Conservation (phyloP, 2,888 invertebrate genomes). For the Ligdia adustata region DNA sequence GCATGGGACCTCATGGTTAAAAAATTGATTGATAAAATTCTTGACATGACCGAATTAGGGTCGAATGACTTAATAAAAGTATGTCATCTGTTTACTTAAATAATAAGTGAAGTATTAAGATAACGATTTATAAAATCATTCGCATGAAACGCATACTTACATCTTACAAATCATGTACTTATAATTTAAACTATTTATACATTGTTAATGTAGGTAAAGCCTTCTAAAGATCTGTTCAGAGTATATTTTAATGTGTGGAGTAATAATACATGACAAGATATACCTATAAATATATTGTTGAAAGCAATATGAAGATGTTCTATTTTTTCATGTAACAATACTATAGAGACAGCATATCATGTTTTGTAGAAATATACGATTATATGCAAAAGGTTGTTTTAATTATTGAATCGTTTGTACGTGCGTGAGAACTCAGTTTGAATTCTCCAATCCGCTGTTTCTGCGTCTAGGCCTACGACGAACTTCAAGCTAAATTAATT, state of each 20-base stretch:
- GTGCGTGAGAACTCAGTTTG: no score
- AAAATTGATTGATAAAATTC: no score
- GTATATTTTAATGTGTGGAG: conserved; percentile 40
- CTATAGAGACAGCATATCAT: conserved; percentile 71
- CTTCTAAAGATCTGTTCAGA: conserved; percentile 60
- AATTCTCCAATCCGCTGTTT: no score
- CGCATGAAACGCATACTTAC: conserved; percentile 22
- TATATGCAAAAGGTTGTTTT: conserved; percentile 48
- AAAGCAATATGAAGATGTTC: conserved; percentile 38
- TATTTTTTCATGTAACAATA: conserved; percentile 63
- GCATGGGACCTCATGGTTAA: no score
- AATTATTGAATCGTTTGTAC: background rate
- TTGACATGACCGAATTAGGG: no score
- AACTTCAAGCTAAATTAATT: no score
- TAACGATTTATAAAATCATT: conserved; percentile 24
- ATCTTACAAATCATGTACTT: conserved; percentile 23
- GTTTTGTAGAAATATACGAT: conserved; percentile 76
- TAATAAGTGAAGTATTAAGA: conserved; percentile 18
- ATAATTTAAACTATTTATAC: conserved; percentile 24
- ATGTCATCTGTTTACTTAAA: no score
- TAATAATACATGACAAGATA: conserved; percentile 61
- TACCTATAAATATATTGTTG: conserved; percentile 39
- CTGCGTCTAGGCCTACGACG: no score
- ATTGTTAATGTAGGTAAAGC: conserved; percentile 35
- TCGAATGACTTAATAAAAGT: no score